These are phyloP conservation scores for Orussus abietinus DNA, from an alignment of 1,140 invertebrate genomes.

Conservation along the genomic window DNA sequence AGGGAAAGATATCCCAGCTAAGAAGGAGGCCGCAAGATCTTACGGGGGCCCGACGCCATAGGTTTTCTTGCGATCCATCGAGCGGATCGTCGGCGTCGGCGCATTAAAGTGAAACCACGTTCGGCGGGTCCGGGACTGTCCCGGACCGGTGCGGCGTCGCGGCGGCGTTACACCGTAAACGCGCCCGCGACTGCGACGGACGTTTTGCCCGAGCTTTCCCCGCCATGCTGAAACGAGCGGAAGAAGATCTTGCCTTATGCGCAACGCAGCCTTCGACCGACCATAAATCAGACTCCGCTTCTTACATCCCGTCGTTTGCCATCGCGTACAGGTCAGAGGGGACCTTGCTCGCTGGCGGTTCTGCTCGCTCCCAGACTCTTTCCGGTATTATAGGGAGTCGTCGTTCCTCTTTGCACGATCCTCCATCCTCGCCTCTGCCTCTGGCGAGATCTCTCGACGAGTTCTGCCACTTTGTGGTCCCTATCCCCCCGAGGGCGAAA, in stretches of 20 bases:
- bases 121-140: no score
- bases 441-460: slow-evolving; percentile 13
- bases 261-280: slow-evolving; percentile 35
- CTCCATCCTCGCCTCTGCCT: slow-evolving; percentile 7
- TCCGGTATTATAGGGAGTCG: slow-evolving; percentile 1
- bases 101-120: no score
- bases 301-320: slow-evolving; percentile 45
- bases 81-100: no score
- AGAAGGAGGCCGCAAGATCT: background rate
- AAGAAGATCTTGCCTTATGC: slow-evolving; percentile 32
- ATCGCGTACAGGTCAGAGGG: slow-evolving; percentile 42
- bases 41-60: background rate
- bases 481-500: no score
- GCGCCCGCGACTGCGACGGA: no score
- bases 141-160: no score
- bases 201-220: slow-evolving; percentile 29
- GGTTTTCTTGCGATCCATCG: background rate
- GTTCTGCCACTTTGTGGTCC: slow-evolving; percentile 9
- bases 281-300: slow-evolving; percentile 47
- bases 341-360: slow-evolving; percentile 21
- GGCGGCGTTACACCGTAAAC: no score
- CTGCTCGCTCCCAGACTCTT: slow-evolving; percentile 10
- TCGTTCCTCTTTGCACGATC: background rate
- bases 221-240: slow-evolving; percentile 25
- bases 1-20: background rate